Base-by-base conservation (phyloP, 2,888 invertebrate species). In the Cyrtodaria siliqua region DNA sequence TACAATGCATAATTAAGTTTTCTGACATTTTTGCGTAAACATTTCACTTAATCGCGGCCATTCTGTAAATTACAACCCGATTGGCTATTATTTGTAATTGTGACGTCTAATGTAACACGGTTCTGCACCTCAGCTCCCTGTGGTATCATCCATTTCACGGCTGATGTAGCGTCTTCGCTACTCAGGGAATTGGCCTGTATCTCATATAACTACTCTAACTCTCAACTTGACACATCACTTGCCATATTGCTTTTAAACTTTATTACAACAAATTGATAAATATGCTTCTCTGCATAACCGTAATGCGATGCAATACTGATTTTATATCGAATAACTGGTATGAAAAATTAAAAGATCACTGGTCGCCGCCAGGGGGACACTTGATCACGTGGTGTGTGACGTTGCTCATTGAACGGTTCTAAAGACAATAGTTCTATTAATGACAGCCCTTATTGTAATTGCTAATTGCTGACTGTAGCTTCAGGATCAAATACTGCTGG, bases 211-310 rank as follows among this genome's bases (percentile, higher is more conserved):
- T 70, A 47, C 62, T 42, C 56, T 62, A 63, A 62, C 60, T 56
- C 57, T 49, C 53, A 26, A 38, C 49, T 29, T 55, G 71, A 71
- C 76, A 59, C 62, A 57, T 62, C 44, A 70, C 56, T 63, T 72
- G 77, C 77, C 77, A 72, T 61, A 68, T 73, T 69, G 79, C 79
- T 79, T 79, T 79, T 79, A 79, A 79, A 71, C 44, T 69, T 79
- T 79, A 79, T 79, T 79, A 79, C 67, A 67, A 75, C 70, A 79
- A 75, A 79, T 75, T 79, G 79, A 79, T 75, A 72, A 75, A 79
- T 79, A 63, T 67, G 74, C 68, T 68, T 63, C 59, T 49, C 33
- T 8, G 33, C 40, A 47, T 49, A 68, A 47, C 49, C 42, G 26
- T 61, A 75, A 61, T 64, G 56, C 38, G 49, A 50, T 47, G 55